Evolutionary conservation across 1,140 invertebrate species (phyloP).

Genomic region (Conus ventricosus): DNA sequence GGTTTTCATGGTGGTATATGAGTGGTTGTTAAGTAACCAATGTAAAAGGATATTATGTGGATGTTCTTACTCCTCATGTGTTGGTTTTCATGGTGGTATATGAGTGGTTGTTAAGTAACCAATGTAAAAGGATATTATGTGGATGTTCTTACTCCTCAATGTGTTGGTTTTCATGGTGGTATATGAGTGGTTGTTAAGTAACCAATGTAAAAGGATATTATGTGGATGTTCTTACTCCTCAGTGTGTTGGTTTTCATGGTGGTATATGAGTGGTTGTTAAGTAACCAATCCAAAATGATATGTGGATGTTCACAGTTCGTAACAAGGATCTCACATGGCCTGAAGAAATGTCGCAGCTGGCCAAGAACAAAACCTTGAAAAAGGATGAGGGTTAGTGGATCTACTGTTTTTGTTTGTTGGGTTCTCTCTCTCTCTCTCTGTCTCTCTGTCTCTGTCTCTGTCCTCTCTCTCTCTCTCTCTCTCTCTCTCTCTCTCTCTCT

Average conservation of each 20-base stretch:
- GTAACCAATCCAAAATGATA: neutral
- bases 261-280: neutral
- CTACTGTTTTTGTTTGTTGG: neutral
- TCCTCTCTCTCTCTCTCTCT: neutral
- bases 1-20: neutral
- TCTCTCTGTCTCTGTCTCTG: neutral
- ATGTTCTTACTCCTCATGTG: too few species aligned
- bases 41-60: neutral
- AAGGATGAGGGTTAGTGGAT: constrained; percentile 65
- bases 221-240: neutral
- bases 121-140: too few species aligned
- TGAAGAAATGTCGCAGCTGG: constrained; percentile 87
- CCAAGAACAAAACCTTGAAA: constrained; percentile 72
- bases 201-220: too few species aligned
- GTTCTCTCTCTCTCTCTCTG: neutral
- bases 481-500: neutral
- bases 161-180: too few species aligned
- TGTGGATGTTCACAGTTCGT: constrained; percentile 74
- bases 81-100: too few species aligned
- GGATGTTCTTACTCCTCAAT: too few species aligned
- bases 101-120: too few species aligned
- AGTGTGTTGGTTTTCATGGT: neutral
- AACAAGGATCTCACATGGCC: constrained; percentile 94
- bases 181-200: too few species aligned
- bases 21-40: neutral